Conservation (phyloP, 2,113 vertebrate species). For the Dipodomys ordii region DNA sequence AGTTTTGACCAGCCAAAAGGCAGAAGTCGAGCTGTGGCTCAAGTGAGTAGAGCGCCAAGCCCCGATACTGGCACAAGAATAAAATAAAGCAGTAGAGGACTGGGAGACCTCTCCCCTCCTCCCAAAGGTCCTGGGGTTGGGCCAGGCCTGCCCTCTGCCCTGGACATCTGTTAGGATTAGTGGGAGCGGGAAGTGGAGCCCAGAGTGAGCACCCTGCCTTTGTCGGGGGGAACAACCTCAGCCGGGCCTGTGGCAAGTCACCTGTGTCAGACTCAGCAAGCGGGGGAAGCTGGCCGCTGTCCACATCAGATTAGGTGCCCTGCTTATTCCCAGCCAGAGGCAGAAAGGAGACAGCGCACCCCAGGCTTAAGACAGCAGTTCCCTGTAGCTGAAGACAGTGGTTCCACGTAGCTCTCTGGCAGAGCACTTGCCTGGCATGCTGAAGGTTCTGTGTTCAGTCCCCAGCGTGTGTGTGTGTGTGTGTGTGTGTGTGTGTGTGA, state of each 20-base stretch:
- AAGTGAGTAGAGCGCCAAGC: no score
- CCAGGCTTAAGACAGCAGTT: not conserved
- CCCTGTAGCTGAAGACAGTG: no score
- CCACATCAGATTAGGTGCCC: constrained; percentile 44
- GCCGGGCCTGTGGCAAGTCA: not conserved
- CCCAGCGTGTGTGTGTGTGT: not conserved
- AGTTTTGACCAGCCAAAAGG: no score
- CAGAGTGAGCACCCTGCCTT: not conserved
- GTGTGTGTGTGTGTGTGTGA: no score
- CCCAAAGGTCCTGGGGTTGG: no score
- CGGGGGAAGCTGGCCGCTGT: not conserved
- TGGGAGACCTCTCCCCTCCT: no score
- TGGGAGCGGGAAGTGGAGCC: not conserved
- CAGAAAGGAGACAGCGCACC: constrained; percentile 20
- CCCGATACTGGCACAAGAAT: not conserved
- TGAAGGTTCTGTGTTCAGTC: not conserved
- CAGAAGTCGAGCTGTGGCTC: no score
- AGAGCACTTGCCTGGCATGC: not conserved
- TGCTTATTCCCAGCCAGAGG: constrained; percentile 28
- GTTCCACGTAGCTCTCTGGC: not conserved
- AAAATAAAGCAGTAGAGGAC: no score
- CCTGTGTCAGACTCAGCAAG: not conserved
- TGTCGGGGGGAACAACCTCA: not conserved
- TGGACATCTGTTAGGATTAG: no score
- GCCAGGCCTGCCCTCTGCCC: no score